Evolutionary conservation across 2,113 vertebrate genomes (phyloP).

Genomic region (Acanthochromis polyacanthus): DNA sequence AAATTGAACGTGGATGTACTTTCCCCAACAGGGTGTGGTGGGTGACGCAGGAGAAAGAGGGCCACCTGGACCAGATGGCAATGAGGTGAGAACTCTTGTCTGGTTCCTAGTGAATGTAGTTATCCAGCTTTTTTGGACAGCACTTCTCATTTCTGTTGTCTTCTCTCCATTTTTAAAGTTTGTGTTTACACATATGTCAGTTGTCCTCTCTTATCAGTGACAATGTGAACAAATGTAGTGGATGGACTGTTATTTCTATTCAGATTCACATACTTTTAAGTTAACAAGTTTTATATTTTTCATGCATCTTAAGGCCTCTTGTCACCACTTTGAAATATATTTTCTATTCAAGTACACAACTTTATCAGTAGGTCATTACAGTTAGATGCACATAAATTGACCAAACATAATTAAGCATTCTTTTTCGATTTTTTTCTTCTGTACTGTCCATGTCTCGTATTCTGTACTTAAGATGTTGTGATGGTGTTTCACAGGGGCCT

Average conservation of each 20-base stretch:
- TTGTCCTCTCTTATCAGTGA: no score
- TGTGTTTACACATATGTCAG: no score
- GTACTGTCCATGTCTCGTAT: slow-evolving; percentile 43
- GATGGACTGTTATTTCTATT: no score
- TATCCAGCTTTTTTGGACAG: background rate
- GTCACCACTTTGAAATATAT: no score
- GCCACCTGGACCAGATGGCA: slow-evolving; percentile 93
- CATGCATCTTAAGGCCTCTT: no score
- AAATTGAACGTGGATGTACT: slow-evolving; percentile 20
- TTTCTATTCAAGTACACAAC: background rate
- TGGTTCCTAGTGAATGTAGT: background rate
- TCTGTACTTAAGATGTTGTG: slow-evolving; percentile 61
- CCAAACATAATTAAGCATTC: no score
- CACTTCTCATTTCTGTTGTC: background rate
- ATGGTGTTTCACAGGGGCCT: slow-evolving; percentile 87
- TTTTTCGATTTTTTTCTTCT: background rate
- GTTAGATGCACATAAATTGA: no score
- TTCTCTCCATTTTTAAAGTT: no score
- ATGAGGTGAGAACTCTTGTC: slow-evolving; percentile 85
- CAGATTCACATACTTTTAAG: no score
- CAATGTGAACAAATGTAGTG: no score
- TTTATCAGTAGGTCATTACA: background rate
- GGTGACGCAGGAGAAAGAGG: slow-evolving; percentile 94
- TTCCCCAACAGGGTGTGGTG: slow-evolving; percentile 86
- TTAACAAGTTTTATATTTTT: no score